phyloP scores from a whole-genome alignment of 2,888 invertebrate species.

The Agrotis puta region DNA sequence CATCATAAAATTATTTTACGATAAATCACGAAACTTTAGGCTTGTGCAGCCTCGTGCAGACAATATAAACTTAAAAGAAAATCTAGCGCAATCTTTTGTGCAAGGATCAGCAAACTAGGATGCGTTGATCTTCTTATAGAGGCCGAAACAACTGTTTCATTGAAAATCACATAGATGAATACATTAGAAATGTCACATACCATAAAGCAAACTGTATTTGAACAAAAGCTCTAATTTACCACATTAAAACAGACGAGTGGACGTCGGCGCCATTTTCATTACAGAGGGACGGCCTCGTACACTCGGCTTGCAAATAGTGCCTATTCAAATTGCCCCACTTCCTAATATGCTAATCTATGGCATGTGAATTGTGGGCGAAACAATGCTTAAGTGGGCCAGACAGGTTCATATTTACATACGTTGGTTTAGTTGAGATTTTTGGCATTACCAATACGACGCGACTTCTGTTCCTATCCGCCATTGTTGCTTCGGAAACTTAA shows the following conservation, averaged over 20 bases:
- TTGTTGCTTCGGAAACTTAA: slow-evolving; percentile 61
- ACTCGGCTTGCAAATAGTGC: slow-evolving; percentile 65
- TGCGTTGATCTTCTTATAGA: slow-evolving; percentile 43
- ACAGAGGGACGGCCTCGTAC: slow-evolving; percentile 65
- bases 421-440: slow-evolving; percentile 75
- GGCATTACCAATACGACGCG: slow-evolving; percentile 70
- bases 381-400: slow-evolving; percentile 82
- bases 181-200: slow-evolving; percentile 52
- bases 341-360: slow-evolving; percentile 87
- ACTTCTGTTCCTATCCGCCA: slow-evolving; percentile 64
- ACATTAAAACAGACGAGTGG: slow-evolving; percentile 60
- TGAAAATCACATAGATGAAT: slow-evolving; percentile 44
- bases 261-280: slow-evolving; percentile 62
- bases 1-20: too few species aligned
- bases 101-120: slow-evolving; percentile 42
- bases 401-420: slow-evolving; percentile 80
- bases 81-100: slow-evolving; percentile 29
- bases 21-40: too few species aligned
- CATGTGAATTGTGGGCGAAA: slow-evolving; percentile 84
- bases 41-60: background rate
- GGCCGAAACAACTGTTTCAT: slow-evolving; percentile 24
- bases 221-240: slow-evolving; percentile 66
- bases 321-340: slow-evolving; percentile 85
- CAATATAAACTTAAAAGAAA: slow-evolving; percentile 7
- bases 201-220: slow-evolving; percentile 48